Evolutionary conservation across 2,113 vertebrate genomes (phyloP), one percentile per base, ranked within the genome.

Genomic region (Nibea albiflora): DNA sequence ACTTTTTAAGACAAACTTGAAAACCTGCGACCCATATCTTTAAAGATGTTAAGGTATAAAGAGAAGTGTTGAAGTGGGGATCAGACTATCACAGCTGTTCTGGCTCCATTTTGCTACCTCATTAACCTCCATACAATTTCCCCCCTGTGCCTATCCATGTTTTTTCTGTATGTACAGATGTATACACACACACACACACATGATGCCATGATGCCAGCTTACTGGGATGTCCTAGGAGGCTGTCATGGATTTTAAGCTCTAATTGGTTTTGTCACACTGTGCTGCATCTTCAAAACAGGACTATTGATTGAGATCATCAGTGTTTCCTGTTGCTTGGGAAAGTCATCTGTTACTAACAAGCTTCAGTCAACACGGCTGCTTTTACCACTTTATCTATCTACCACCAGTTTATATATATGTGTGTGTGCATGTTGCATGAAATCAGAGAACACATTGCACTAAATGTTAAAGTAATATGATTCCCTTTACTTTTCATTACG

Each of bases 201-300:
- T n/a, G n/a, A n/a, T n/a, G n/a, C n/a, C 64, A 47, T 3, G 4
- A 52, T 35, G 7, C 35, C 7, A 35, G 8, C 22, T 70, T 66
- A 12, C 24, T 69, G 58, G 52, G 64, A 20, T 50, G 31, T 76
- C 10, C 66, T 54, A 57, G 44, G 44, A 80, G 28, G 53, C 56
- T 61, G 26, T 28, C 46, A 61, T 50, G 6, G 61, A 66, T 53
- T 76, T 73, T 79, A 56, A 54, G 20, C 62, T 72, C 4, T 79
- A 74, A 61, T 64, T 83, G 66, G 60, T 63, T 76, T 77, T 17
- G 73, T 83, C 72, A 63, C 76, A 69, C 22, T 75, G 4, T 68
- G 77, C 52, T 53, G 56, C 52, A 14, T 61, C 7, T 76, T 39
- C 46, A 79, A 77, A 81, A 81, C 54, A 78, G 7, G 22, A 47